phyloP scores from a whole-genome alignment of 2,888 invertebrate genomes.

The Poecilus cupreus region DNA sequence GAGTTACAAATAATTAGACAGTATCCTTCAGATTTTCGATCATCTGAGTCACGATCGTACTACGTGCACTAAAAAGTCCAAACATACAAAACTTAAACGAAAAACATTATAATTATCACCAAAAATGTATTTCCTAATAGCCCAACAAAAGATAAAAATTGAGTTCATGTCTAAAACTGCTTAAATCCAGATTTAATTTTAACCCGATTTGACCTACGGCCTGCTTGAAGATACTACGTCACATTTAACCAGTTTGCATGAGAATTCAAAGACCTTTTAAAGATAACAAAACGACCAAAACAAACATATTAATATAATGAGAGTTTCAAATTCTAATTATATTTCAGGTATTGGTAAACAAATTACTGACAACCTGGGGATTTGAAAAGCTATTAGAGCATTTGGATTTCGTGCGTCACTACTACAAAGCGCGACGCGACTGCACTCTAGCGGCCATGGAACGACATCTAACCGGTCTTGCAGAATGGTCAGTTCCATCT shows the following conservation, averaged over 20 bases:
- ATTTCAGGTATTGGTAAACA: constrained; percentile 76
- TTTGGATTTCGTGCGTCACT: constrained; percentile 75
- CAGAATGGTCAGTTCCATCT: constrained; percentile 79
- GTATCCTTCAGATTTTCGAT: no score
- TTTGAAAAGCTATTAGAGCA: constrained; percentile 78
- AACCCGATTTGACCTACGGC: constrained; percentile 35
- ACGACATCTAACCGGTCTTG: constrained; percentile 77
- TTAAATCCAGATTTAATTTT: constrained; percentile 58
- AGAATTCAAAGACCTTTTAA: not conserved
- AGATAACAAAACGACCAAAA: not conserved
- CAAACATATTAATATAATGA: not conserved
- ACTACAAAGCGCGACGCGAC: constrained; percentile 80
- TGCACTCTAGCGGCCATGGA: constrained; percentile 77
- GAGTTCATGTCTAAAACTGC: constrained; percentile 10
- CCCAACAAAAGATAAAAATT: not conserved
- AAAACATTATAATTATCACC: no score
- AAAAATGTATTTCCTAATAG: not conserved
- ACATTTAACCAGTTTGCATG: not conserved
- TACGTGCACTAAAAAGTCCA: no score
- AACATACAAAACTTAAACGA: no score
- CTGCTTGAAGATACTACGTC: not conserved
- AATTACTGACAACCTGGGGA: constrained; percentile 77
- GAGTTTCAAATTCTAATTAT: not conserved
- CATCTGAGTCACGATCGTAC: no score
- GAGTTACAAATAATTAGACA: no score